Percentiles rank a stretch among this genome's conserved stretches.
phyloP scores from a whole-genome alignment of 2,797 vertebrate genomes.

The Neoniphon sammara region DNA sequence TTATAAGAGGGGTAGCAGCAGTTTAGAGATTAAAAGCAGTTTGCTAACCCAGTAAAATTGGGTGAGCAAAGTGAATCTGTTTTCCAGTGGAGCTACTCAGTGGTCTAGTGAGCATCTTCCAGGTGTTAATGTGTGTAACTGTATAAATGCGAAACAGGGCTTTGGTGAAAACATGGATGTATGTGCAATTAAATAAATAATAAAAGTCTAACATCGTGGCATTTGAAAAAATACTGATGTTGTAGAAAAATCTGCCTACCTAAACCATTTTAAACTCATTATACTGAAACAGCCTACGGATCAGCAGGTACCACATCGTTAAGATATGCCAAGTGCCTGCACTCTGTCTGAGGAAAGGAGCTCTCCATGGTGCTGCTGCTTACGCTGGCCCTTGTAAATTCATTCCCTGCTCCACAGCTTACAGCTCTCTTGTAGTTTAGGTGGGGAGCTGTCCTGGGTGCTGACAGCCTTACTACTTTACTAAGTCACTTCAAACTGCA shows the following conservation, averaged over 20 bases:
- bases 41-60: background rate
- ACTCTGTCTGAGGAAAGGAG: constrained; percentile 45
- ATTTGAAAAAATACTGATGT: background rate
- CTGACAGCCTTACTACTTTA: constrained; percentile 35
- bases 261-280: constrained; percentile 39
- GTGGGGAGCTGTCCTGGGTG: constrained; percentile 41
- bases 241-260: constrained; percentile 15
- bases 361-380: constrained; percentile 58
- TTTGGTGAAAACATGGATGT: constrained; percentile 4
- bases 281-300: constrained; percentile 49
- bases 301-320: constrained; percentile 24
- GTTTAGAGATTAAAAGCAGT: background rate
- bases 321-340: constrained; percentile 20
- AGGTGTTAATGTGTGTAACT: background rate
- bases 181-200: constrained; percentile 16
- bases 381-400: constrained; percentile 63
- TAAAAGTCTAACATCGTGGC: background rate
- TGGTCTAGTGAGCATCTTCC: background rate
- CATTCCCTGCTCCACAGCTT: constrained; percentile 44
- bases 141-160: background rate
- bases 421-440: constrained; percentile 46
- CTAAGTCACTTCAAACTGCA: constrained; percentile 14
- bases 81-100: background rate
- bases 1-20: constrained; percentile 6
- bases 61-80: constrained; percentile 16